Base-by-base conservation (phyloP, 2,888 invertebrate genomes). In the Diaprepes abbreviatus region DNA sequence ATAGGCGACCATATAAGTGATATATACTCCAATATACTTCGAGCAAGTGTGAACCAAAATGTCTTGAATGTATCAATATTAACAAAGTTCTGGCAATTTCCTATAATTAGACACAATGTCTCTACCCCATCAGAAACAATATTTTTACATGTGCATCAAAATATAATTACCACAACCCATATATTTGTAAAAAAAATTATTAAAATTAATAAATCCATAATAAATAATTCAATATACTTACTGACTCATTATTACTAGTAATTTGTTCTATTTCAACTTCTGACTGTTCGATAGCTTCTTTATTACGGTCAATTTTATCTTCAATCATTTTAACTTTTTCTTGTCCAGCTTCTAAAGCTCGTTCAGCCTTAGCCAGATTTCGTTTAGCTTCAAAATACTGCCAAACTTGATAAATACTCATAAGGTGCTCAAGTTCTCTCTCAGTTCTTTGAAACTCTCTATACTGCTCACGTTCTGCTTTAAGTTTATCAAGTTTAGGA, bases 401-500 rank as follows among this genome's bases (percentile, higher is more conserved):
- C 87, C 89, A 94, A 16, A 93, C 94, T 54, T 90, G 86, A 79
- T 89, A 87, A 16, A 96, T 88, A 76, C 91, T 89, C 19, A 88
- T 90, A 59, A 94, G 87, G 79, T 93, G 92, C 74, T 96, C 94
- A 48, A 96, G 85, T 80, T 98, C 96, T 63, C 95, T 87, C 55
- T 92, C 90, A 0, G 92, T 89, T 79, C 94, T 92, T 84, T 96
- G 95, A 80, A 92, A 97, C 83, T 97, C 95, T 70, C 95, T 86
- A 81, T 93, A 97, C 72, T 93, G 92, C 0, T 91, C 85, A 38
- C 95, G 87, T 81, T 98, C 97, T 71, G 93, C 91, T 74, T 94
- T 92, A 59, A 98, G 85, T 82, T 93, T 95, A 62, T 92, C 89
- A 57, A 98, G 84, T 77, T 92, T 94, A 0, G 98, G 98, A n/a